Base-by-base conservation (phyloP, 2,113 vertebrate species). In the Irena cyanogastra region DNA sequence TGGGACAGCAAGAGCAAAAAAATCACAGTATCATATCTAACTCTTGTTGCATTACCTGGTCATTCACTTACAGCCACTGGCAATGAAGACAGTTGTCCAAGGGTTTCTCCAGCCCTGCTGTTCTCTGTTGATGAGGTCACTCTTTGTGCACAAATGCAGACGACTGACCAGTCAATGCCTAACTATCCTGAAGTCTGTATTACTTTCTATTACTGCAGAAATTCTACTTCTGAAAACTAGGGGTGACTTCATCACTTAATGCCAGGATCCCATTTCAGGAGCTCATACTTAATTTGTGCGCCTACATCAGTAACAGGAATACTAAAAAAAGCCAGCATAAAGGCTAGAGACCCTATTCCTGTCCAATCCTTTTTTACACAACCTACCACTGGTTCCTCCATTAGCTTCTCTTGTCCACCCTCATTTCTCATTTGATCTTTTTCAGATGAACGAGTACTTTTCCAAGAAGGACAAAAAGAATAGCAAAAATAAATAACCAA, bases 1-100 rank as follows among this genome's bases (percentile, higher is more conserved):
- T 28, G 56, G 41, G 69, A 47, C 0, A 66, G 50, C 74, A 83
- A 44, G 37, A 56, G 33, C 0, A 3, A 86, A 64, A 10, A 53
- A 60, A 69, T 56, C 24, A 41, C 70, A 87, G 37, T 27, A 92
- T 39, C 28, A 21, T 12, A 6, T 49, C 13, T 50, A 56, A 50
- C 30, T 84, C 44, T 41, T 35, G 37, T 63, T 59, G 30, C 0
- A 0, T 60, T 50, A 84, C 3, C 1, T 3, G 52, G 61, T 52
- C 41, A 56, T 22, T 79, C 44, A 37, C 24, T 81, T 18, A 11
- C 22, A 72, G 65, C 19, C 50, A 41, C 3, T 15, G 11, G 37
- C 3, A 7, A 60, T 7, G 31, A 76, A 78, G 39, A 16, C 4
- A 3, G 28, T 2, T 2, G 5, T 44, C 39, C 33, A 30, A 39